These are phyloP conservation scores for Candoia aspera DNA, from an alignment of 2,113 vertebrate species.

Conservation along the genomic window DNA sequence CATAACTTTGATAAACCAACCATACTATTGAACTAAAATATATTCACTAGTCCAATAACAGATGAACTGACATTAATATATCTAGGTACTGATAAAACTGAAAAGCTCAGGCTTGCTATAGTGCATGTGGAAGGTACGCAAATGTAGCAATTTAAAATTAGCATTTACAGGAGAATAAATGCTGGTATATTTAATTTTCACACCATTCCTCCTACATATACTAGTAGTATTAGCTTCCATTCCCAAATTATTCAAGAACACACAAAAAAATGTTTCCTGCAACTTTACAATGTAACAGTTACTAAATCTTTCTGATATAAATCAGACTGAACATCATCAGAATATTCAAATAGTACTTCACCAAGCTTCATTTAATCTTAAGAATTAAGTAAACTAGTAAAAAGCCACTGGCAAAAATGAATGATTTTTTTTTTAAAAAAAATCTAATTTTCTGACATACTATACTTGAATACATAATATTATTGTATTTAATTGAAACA, in stretches of 20 bases:
- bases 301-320: background rate
- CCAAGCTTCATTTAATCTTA: background rate
- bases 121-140: background rate
- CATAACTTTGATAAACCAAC: background rate
- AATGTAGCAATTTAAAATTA: background rate
- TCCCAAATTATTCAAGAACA: background rate
- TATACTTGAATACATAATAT: background rate
- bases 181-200: background rate
- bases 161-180: background rate
- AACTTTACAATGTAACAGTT: background rate
- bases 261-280: background rate
- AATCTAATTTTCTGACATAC: background rate
- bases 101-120: background rate
- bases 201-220: background rate
- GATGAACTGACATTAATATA: background rate
- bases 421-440: background rate
- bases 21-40: background rate
- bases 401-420: background rate
- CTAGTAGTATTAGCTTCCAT: background rate
- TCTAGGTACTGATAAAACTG: background rate
- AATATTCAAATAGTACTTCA: background rate
- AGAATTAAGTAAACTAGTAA: background rate
- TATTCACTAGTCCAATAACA: background rate
- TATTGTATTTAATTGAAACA: background rate
- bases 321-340: background rate